Percentiles rank a stretch among this genome's conserved stretches.
Evolutionary conservation across 2,113 vertebrate genomes (phyloP).

Genomic region (Callorhinus ursinus): DNA sequence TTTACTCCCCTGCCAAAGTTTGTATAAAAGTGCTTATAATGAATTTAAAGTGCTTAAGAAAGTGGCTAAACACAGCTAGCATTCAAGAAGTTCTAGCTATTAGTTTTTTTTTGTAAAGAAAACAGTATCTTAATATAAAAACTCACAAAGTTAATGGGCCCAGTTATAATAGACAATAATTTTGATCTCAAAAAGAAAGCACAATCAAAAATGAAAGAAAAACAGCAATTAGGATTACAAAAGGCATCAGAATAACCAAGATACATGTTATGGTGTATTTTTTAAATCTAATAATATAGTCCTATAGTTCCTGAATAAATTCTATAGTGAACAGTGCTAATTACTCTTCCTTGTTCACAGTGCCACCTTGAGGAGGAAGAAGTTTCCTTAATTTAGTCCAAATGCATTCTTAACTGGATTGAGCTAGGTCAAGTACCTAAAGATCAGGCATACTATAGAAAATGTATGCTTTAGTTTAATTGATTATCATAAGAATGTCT

Average conservation of each 20-base stretch:
- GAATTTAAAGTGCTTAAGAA: neutral
- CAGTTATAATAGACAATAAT: neutral
- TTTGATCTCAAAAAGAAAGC: neutral
- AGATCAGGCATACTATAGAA: neutral
- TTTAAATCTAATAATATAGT: neutral
- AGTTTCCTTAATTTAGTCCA: neutral
- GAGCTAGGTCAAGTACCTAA: neutral
- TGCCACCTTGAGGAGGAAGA: slow-evolving; percentile 63
- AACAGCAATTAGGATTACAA: neutral
- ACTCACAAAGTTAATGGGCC: neutral
- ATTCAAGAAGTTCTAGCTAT: neutral
- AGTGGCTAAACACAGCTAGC: neutral
- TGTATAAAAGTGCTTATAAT: neutral
- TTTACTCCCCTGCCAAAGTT: neutral
- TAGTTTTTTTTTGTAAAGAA: neutral
- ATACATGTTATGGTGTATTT: neutral
- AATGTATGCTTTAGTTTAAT: neutral
- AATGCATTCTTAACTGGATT: neutral
- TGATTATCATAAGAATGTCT: neutral
- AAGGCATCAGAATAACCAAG: neutral
- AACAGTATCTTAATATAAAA: neutral
- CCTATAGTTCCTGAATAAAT: neutral
- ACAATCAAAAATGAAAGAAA: neutral
- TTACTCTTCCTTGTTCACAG: slow-evolving; percentile 36
- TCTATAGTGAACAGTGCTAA: neutral